Conservation (phyloP, 2,113 vertebrate species). For the Myodes glareolus region DNA sequence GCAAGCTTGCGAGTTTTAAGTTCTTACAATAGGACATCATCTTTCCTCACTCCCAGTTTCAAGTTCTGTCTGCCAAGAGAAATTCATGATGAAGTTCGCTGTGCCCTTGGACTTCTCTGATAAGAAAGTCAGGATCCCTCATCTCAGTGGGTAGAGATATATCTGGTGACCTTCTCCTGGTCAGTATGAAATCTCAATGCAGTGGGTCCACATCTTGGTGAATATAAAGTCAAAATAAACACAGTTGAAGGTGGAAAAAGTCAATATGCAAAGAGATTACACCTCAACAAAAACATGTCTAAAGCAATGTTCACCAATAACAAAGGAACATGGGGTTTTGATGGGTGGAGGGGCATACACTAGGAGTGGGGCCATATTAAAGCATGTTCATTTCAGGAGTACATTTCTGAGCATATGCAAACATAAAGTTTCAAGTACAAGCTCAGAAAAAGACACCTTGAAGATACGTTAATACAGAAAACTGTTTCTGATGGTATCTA, state of each 20-base stretch:
- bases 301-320: not conserved
- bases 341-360: not conserved
- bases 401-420: not conserved
- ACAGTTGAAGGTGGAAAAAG: not conserved
- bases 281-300: not conserved
- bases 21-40: not conserved
- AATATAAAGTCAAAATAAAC: not conserved
- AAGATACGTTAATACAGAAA: not conserved
- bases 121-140: not conserved
- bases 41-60: not conserved
- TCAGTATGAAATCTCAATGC: no score
- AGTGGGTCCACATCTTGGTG: not conserved
- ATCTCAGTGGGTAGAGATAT: rapidly evolving
- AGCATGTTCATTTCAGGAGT: not conserved
- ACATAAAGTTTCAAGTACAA: not conserved
- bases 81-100: not conserved
- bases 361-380: not conserved
- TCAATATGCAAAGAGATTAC: not conserved
- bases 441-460: not conserved
- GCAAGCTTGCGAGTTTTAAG: not conserved
- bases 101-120: rapidly evolving
- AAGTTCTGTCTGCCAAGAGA: not conserved
- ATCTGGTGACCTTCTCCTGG: rapidly evolving
- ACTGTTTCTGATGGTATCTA: not conserved
- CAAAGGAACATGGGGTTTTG: not conserved